Conservation (phyloP, 2,797 vertebrate species). For the Rhyacichthys aspro region DNA sequence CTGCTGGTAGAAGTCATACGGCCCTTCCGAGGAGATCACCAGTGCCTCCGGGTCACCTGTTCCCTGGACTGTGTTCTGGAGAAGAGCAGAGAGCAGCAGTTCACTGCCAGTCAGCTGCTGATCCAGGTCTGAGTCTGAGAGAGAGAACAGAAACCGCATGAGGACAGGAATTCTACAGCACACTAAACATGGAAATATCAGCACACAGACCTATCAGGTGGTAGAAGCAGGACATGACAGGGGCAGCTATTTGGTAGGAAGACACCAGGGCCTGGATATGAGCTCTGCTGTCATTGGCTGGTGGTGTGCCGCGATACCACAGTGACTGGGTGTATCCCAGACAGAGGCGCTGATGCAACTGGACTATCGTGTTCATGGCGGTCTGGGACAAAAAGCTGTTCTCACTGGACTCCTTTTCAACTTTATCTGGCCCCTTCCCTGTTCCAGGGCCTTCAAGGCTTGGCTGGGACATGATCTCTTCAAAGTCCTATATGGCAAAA, state of each 20-base stretch:
- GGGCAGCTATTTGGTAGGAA: conserved; percentile 90
- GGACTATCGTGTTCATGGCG: conserved; percentile 83
- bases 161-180: not conserved
- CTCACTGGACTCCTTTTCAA: conserved; percentile 54
- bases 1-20: conserved; percentile 95
- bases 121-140: conserved; percentile 87
- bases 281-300: conserved; percentile 79
- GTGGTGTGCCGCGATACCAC: conserved; percentile 85
- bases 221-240: conserved; percentile 88
- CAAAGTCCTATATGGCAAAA: conserved; percentile 87
- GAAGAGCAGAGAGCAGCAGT: conserved; percentile 86
- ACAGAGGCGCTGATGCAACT: conserved; percentile 88
- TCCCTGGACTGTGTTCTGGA: conserved; percentile 88
- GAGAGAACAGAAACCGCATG: not conserved
- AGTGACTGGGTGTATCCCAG: conserved; percentile 85
- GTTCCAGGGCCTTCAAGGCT: conserved; percentile 85
- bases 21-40: conserved; percentile 79
- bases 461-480: conserved; percentile 85
- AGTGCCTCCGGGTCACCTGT: conserved; percentile 74
- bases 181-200: not conserved
- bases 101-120: conserved; percentile 86
- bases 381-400: conserved; percentile 73
- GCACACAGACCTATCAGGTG: conserved; percentile 88
- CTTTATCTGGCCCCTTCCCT: conserved; percentile 56
- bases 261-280: conserved; percentile 86